Conservation (phyloP, 2,888 invertebrate species). For the Hetaerina titia region DNA sequence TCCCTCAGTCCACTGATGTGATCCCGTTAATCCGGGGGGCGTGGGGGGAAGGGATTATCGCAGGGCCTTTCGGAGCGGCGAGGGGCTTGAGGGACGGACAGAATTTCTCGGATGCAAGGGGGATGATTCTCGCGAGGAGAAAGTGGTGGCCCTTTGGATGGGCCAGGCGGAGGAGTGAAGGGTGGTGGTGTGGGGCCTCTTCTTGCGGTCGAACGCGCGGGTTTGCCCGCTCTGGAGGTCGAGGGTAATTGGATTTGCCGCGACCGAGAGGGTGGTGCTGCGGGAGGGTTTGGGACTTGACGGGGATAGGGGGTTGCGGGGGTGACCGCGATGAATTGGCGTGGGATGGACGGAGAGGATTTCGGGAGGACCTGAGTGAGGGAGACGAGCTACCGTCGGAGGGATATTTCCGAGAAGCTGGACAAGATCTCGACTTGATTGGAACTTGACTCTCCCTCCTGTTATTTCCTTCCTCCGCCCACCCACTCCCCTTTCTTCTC, state of each 20-base stretch:
- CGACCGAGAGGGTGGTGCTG: slow-evolving; percentile 1
- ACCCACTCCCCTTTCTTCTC: neutral
- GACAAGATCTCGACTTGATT: slow-evolving; percentile 62
- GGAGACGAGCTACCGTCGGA: neutral
- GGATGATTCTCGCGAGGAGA: slow-evolving; percentile 52
- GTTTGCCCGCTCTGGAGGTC: slow-evolving; percentile 50
- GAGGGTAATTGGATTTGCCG: slow-evolving; percentile 65
- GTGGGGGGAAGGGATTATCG: slow-evolving; percentile 21
- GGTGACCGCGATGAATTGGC: slow-evolving; percentile 56
- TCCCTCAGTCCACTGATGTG: slow-evolving; percentile 22
- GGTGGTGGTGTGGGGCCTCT: neutral
- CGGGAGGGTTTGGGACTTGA: neutral
- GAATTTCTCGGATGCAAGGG: neutral
- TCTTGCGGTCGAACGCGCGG: slow-evolving; percentile 53
- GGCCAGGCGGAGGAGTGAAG: neutral
- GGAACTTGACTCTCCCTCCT: slow-evolving; percentile 14
- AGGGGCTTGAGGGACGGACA: neutral
- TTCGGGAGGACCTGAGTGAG: neutral
- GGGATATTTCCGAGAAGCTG: slow-evolving; percentile 52
- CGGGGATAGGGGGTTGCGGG: neutral
- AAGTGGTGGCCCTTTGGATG: slow-evolving; percentile 7
- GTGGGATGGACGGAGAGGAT: slow-evolving; percentile 19
- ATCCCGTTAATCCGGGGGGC: slow-evolving; percentile 47
- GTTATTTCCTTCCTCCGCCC: neutral
- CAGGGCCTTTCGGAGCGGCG: neutral